These are phyloP conservation scores for Enteromius trimaculatus DNA, from an alignment of 2,797 vertebrate species.

Conservation along the genomic window DNA sequence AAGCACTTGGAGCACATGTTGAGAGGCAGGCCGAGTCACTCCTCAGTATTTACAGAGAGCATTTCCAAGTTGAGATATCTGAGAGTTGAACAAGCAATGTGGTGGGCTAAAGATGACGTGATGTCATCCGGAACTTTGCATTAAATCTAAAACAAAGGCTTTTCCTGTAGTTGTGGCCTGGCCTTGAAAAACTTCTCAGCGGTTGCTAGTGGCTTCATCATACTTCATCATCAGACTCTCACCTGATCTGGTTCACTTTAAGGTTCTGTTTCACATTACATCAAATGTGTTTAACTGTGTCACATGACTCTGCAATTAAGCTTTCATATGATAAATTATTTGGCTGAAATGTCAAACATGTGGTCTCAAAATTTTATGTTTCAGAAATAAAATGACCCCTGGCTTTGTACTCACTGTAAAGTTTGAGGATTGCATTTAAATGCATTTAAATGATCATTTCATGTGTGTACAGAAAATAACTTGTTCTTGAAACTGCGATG, in stretches of 20 bases:
- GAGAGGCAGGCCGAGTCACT: slow-evolving; percentile 27
- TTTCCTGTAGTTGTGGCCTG: not conserved
- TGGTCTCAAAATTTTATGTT: not conserved
- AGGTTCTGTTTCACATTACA: not conserved
- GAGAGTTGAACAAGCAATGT: slow-evolving; percentile 22
- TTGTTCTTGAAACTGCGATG: too few species aligned
- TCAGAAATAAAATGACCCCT: not conserved
- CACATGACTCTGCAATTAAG: not conserved
- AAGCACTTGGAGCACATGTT: slow-evolving; percentile 41
- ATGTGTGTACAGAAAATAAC: not conserved
- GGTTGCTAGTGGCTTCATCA: not conserved
- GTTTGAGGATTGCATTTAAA: not conserved
- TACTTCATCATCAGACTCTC: not conserved
- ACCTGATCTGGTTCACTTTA: not conserved
- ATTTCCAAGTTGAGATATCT: slow-evolving; percentile 20
- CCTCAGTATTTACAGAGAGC: slow-evolving; percentile 17
- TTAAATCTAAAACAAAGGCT: not conserved
- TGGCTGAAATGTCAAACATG: not conserved
- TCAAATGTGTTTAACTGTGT: not conserved
- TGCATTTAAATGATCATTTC: not conserved
- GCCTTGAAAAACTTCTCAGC: not conserved
- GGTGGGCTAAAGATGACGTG: not conserved
- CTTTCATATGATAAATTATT: not conserved
- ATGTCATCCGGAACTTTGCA: not conserved
- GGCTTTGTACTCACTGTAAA: not conserved